phyloP scores from a whole-genome alignment of 2,113 vertebrate species.

The Neomonachus schauinslandi region DNA sequence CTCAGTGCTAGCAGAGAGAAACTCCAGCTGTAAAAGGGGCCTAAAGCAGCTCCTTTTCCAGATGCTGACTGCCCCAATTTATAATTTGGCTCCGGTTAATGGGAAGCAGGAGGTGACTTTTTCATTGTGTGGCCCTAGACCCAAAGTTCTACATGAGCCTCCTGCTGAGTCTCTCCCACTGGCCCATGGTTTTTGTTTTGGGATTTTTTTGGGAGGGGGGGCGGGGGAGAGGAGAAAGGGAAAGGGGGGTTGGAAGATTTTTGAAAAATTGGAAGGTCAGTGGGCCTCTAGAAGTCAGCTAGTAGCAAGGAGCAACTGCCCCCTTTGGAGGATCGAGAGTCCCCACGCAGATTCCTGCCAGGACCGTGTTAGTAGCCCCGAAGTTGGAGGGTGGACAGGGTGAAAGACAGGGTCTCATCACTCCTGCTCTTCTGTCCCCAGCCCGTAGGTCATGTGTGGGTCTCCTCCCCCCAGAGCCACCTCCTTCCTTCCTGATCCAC shows the following conservation, averaged over 20 bases:
- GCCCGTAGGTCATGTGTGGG: not conserved
- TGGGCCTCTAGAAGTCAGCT: not conserved
- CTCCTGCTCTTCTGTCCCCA: not conserved
- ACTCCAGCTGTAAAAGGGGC: not conserved
- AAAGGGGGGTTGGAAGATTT: not conserved
- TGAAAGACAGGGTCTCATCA: not conserved
- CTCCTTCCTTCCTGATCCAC: accelerated
- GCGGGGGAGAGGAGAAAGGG: not conserved
- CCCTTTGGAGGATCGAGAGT: not conserved
- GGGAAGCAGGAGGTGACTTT: accelerated
- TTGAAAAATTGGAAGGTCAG: not conserved
- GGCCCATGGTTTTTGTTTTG: not conserved
- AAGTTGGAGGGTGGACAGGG: accelerated
- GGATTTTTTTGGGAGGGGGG: no score
- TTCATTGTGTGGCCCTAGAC: not conserved
- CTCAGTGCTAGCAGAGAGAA: not conserved
- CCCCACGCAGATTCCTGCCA: not conserved
- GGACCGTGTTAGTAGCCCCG: not conserved
- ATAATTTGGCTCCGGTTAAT: not conserved
- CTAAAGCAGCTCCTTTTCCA: not conserved
- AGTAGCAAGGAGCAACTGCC: not conserved
- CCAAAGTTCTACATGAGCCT: accelerated
- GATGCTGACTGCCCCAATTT: not conserved
- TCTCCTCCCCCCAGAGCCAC: no score
- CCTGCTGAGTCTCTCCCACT: not conserved